Base-by-base conservation (phyloP, 1,140 invertebrate genomes). In the Sinonovacula constricta region DNA sequence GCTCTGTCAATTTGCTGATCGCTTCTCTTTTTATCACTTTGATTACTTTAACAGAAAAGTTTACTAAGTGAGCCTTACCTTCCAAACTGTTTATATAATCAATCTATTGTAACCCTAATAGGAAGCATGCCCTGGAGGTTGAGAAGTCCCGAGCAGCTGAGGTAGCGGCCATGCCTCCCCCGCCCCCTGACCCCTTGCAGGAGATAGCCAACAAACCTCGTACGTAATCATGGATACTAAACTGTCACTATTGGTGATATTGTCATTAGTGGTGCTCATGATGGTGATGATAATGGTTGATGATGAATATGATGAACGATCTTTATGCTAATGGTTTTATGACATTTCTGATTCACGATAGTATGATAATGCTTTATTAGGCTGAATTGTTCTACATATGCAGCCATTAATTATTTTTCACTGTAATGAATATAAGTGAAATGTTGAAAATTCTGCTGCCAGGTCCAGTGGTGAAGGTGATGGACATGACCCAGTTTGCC, bases 401-500 rank as follows among this genome's bases (percentile, higher is more conserved):
- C n/a, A n/a, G n/a, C n/a, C n/a, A n/a, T n/a, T n/a, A n/a, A n/a
- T n/a, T n/a, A n/a, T n/a, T n/a, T n/a, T n/a, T n/a, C n/a, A n/a
- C n/a, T n/a, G n/a, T n/a, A n/a, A n/a, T n/a, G n/a, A n/a, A n/a
- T n/a, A n/a, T n/a, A n/a, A n/a, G n/a, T n/a, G 53, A 81, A n/a
- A 26, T 10, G 5, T 56, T 5, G n/a, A n/a, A 18, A 30, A 30
- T 5, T 12, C 10, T 39, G 33, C 1, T 74, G 63, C 18, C 45
- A 76, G 72, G 82, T 45, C 79, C 87, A 0, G 83, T 88, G n/a
- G n/a, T n/a, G 0, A 87, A 84, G 49, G 80, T 88, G 81, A 87
- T 83, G 7, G 89, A 91, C 68, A 81, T 86, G 59, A 85, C 86
- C 62, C 85, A 86, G 10, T 91, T 90, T 77, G 85, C 88, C 30